Percentiles rank a stretch among this genome's conserved stretches.
These are phyloP conservation scores for Protomyctophum bolini DNA, from an alignment of 2,113 vertebrate species.

Conservation along the genomic window DNA sequence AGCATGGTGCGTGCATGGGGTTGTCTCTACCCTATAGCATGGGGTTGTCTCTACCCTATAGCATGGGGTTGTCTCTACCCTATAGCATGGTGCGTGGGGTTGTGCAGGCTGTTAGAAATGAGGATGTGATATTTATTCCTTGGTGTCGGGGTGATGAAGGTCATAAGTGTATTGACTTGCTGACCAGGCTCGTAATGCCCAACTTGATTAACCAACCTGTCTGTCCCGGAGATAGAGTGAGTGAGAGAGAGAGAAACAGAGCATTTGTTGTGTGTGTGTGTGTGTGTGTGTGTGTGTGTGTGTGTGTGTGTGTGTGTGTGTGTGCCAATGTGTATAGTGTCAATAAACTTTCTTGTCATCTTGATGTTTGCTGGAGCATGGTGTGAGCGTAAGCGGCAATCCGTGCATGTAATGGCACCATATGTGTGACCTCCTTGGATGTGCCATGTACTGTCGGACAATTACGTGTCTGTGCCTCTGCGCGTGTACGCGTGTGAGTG, in stretches of 20 bases:
- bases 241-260: too few relatives aligned
- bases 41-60: too few relatives aligned
- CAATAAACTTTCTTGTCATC: slow-evolving; percentile 68
- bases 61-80: too few relatives aligned
- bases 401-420: slow-evolving; percentile 74
- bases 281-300: slow-evolving; percentile 2
- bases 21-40: too few relatives aligned
- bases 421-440: slow-evolving; percentile 73
- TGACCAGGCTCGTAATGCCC: slow-evolving; percentile 60
- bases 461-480: slow-evolving; percentile 23
- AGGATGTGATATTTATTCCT: slow-evolving; percentile 68
- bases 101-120: slow-evolving; percentile 59
- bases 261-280: neutral
- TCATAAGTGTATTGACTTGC: slow-evolving; percentile 64
- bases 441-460: slow-evolving; percentile 64
- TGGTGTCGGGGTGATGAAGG: slow-evolving; percentile 45
- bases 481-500: neutral
- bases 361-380: slow-evolving; percentile 57
- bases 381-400: slow-evolving; percentile 52
- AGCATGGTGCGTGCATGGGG: too few relatives aligned
- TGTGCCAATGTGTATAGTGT: slow-evolving; percentile 38
- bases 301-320: neutral
- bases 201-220: slow-evolving; percentile 62
- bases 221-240: slow-evolving; percentile 19
- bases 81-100: too few relatives aligned